Conservation (phyloP, 2,888 invertebrate species). For the Smittia aterrima region DNA sequence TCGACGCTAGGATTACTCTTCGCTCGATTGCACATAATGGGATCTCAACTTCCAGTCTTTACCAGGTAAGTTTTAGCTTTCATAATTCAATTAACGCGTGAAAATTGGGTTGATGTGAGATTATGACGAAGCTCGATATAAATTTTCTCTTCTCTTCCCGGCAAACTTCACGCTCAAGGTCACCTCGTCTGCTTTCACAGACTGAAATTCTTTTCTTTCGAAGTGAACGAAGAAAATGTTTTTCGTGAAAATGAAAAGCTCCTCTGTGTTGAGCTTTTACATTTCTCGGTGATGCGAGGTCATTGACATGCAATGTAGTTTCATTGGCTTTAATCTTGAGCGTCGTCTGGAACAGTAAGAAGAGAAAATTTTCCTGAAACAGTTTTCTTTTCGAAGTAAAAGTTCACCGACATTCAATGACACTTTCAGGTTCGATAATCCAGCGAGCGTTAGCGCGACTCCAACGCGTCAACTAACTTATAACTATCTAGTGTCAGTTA, state of each 20-base stretch:
- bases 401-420: slow-evolving; percentile 19
- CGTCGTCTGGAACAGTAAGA: neutral
- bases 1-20: slow-evolving; percentile 78
- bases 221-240: slow-evolving; percentile 22
- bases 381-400: slow-evolving; percentile 12
- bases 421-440: slow-evolving; percentile 83
- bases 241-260: slow-evolving; percentile 36
- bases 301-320: neutral
- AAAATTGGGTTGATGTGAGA: neutral
- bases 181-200: slow-evolving; percentile 17
- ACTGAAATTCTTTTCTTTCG: slow-evolving; percentile 31
- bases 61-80: slow-evolving; percentile 62
- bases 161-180: slow-evolving; percentile 2
- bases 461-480: slow-evolving; percentile 88
- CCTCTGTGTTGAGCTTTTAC: slow-evolving; percentile 1
- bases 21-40: slow-evolving; percentile 90
- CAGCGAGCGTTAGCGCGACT: slow-evolving; percentile 82
- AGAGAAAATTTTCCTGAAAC: neutral
- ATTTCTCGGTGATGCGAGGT: neutral
- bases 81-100: neutral
- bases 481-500: slow-evolving; percentile 87
- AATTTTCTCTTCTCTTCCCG: neutral
- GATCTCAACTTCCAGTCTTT: slow-evolving; percentile 92
- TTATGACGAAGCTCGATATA: neutral
- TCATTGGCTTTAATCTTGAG: slow-evolving; percentile 1